These are phyloP conservation scores for Hemiprocne comata DNA, from an alignment of 2,113 vertebrate species.

Conservation along the genomic window DNA sequence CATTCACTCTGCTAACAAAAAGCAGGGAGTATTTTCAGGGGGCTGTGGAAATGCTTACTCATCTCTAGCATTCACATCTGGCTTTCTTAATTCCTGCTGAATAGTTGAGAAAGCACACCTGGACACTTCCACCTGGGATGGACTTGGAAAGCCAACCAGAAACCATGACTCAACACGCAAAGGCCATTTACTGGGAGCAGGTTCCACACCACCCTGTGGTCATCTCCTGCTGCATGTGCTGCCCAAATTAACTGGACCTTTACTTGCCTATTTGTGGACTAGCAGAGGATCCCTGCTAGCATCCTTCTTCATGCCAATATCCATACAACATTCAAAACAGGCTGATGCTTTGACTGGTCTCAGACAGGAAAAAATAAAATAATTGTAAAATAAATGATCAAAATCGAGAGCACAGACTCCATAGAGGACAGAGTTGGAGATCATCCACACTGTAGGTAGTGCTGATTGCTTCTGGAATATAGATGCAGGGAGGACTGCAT, in stretches of 20 bases:
- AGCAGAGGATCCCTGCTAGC: not conserved
- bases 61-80: not conserved
- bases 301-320: not conserved
- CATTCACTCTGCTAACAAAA: not conserved
- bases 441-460: not conserved
- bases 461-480: not conserved
- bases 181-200: not conserved
- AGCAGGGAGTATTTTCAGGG: not conserved
- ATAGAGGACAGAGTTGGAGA: not conserved
- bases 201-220: not conserved
- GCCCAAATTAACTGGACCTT: not conserved
- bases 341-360: not conserved
- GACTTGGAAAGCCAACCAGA: not conserved
- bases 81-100: not conserved
- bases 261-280: not conserved
- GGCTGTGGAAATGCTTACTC: not conserved
- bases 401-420: not conserved
- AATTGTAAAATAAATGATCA: not conserved
- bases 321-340: not conserved
- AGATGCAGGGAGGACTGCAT: not conserved
- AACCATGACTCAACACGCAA: not conserved
- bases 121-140: not conserved
- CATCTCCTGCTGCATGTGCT: not conserved
- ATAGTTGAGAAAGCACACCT: not conserved
- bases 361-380: not conserved